phyloP scores from a whole-genome alignment of 2,797 vertebrate species.

The Microchirus variegatus region DNA sequence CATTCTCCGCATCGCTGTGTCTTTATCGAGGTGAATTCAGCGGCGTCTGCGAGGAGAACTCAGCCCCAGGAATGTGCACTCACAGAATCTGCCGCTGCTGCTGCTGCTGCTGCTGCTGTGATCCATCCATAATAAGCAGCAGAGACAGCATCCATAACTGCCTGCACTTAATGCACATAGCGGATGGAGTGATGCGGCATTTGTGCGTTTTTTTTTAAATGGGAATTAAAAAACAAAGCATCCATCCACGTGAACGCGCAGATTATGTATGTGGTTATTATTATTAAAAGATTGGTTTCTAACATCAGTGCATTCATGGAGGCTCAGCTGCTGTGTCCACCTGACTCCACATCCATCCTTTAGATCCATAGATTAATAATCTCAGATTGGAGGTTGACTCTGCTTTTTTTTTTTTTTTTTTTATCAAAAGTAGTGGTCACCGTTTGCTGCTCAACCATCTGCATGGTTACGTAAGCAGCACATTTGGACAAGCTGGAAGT shows the following conservation, averaged over 20 bases:
- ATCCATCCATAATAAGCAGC: not conserved
- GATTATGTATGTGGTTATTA: too few species aligned
- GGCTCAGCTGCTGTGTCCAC: too few species aligned
- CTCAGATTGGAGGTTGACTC: not conserved
- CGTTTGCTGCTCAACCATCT: slow-evolving; percentile 55
- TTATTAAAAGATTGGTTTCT: too few species aligned
- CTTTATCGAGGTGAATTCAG: slow-evolving; percentile 20
- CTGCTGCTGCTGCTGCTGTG: not conserved
- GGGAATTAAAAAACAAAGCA: too few species aligned
- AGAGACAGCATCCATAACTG: slow-evolving; percentile 6
- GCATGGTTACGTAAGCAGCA: slow-evolving; percentile 72
- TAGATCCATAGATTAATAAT: not conserved
- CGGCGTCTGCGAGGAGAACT: not conserved
- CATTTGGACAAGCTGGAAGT: slow-evolving; percentile 67
- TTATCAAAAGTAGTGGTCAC: slow-evolving; percentile 20
- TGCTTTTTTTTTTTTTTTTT: not conserved
- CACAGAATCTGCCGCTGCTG: not conserved
- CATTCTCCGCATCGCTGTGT: not conserved
- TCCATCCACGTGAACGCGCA: too few species aligned
- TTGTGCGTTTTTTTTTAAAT: too few species aligned
- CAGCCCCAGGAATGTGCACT: slow-evolving; percentile 7
- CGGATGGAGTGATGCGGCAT: too few species aligned
- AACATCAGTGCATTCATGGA: not conserved
- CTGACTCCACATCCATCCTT: not conserved
- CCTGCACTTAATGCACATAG: not conserved